Evolutionary conservation across 1,140 invertebrate species (phyloP), one percentile per base, ranked within the genome.

Genomic region (Sycobia sp.): DNA sequence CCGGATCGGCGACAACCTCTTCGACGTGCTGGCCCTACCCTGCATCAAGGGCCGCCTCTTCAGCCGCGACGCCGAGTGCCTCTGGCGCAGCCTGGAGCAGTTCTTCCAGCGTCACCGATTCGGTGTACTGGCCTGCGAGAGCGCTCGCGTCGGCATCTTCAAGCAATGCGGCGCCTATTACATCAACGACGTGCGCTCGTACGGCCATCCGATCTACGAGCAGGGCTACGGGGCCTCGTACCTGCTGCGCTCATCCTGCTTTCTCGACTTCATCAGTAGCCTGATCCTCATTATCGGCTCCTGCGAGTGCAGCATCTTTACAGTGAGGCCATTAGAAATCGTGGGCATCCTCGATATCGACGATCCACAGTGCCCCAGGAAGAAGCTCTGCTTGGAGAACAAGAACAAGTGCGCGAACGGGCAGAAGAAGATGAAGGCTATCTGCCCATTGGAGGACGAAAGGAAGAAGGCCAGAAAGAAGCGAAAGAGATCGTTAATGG

Each of bases 141-240:
- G 53, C 54, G 51, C 63, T 0, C 69, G 69, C n/a, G 44, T 79
- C 0, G 73, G 73, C 0, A 5, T 79, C 0, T 78, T 76, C 46
- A 77, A 75, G 50, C 71, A 71, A 18, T 77, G 69, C 32, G 73
- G 71, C 0, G 60, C 71, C 8, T 79, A 77, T 56, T 79, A 76
- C 47, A 65, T 76, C 49, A 67, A 67, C 22, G 77, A 79, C 59
- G 76, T 72, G 0, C 61, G 68, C 25, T 75, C 73, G 0, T 61
- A 62, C 8, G 76, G 76, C 0, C 73, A 76, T 16, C 76, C 77
- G 1, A 11, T 77, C 16, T 78, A 76, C 29, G 38, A 51, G 1
- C 66, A 71, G 16, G 77, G 73, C 0, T 27, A 62, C 13, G 76
- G 74, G 0, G 61, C 62, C 2, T 67, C 55, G 7, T 78, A 76